Percentiles rank a stretch among this genome's conserved stretches.
Conservation (phyloP, 2,113 vertebrate species). For the Atrichornis clamosus region DNA sequence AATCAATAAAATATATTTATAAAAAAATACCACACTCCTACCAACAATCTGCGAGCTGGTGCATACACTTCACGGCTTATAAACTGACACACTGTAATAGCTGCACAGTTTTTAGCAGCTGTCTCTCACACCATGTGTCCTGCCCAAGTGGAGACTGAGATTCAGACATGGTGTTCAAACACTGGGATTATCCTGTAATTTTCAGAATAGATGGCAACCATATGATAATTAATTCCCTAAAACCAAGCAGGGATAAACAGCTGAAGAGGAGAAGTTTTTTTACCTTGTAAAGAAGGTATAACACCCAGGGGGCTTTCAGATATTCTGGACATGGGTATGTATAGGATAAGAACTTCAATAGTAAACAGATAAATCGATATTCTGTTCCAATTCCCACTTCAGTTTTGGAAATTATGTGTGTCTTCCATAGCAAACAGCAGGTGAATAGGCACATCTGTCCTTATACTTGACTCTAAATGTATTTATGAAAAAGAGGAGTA, state of each 20-base stretch:
- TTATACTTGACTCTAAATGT: background rate
- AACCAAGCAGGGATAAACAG: background rate
- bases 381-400: background rate
- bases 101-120: slow-evolving; percentile 64
- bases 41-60: slow-evolving; percentile 53
- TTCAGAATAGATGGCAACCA: background rate
- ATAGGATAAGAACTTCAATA: background rate
- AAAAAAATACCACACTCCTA: slow-evolving; percentile 61
- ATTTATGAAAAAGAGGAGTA: background rate
- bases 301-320: background rate
- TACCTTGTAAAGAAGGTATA: background rate
- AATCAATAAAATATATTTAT: slow-evolving; percentile 64
- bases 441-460: background rate
- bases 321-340: background rate
- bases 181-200: slow-evolving; percentile 40
- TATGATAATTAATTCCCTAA: background rate
- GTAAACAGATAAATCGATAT: background rate
- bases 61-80: slow-evolving; percentile 56
- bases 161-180: slow-evolving; percentile 46
- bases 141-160: slow-evolving; percentile 41
- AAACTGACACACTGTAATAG: slow-evolving; percentile 58
- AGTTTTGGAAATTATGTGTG: background rate
- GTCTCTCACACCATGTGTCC: slow-evolving; percentile 65
- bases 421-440: background rate
- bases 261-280: background rate